Conservation (phyloP, 1,140 invertebrate species). For the Berghia stephanieae region DNA sequence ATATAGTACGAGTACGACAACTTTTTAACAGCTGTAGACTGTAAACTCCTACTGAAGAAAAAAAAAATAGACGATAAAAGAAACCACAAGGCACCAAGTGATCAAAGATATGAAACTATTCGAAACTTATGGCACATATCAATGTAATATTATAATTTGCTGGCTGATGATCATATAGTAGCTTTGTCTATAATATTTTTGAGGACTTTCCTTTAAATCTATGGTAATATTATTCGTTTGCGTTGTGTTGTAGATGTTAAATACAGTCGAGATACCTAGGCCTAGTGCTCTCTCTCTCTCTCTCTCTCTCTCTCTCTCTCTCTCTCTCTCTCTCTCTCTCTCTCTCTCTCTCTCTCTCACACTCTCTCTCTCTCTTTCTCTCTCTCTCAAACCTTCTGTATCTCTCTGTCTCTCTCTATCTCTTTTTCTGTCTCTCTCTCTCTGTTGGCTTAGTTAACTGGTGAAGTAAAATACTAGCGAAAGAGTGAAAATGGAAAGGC, state of each 20-base stretch:
- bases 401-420: background rate
- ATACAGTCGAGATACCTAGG: background rate
- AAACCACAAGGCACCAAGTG: too few relatives aligned
- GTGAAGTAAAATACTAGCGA: background rate
- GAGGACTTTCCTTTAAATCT: background rate
- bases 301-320: constrained; percentile 5
- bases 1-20: too few relatives aligned
- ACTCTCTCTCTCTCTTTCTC: background rate
- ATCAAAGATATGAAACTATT: too few relatives aligned
- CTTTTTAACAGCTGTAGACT: too few relatives aligned
- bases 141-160: constrained; percentile 10
- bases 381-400: background rate
- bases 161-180: too few relatives aligned
- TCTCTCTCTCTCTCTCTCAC: constrained; percentile 5
- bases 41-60: too few relatives aligned
- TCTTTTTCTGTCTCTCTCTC: background rate
- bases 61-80: too few relatives aligned
- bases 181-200: too few relatives aligned
- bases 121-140: too few relatives aligned
- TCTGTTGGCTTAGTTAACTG: background rate
- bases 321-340: constrained; percentile 4
- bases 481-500: background rate
- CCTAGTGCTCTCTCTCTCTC: background rate
- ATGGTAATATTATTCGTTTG: background rate
- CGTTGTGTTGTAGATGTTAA: too few relatives aligned